These are phyloP conservation scores for Entomyzon cyanotis DNA, from an alignment of 2,113 vertebrate species.

Conservation along the genomic window DNA sequence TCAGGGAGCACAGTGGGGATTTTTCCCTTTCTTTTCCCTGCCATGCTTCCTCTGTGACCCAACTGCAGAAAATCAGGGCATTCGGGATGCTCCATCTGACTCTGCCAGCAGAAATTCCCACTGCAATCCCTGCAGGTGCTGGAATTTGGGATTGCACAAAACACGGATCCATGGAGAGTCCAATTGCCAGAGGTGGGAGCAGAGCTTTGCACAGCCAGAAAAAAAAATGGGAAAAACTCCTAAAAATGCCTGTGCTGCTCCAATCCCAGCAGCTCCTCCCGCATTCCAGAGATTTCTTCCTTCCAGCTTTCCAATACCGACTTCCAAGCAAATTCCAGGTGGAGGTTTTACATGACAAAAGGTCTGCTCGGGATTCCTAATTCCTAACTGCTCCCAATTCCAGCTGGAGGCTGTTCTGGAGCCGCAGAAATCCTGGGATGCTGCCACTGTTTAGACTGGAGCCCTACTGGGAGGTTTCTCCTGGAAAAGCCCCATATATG, in stretches of 20 bases:
- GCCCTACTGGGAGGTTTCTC: conserved; percentile 9
- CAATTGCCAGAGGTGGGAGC: background rate
- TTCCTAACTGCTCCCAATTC: background rate
- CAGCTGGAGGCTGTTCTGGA: background rate
- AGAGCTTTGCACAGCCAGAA: background rate
- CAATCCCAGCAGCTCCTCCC: background rate
- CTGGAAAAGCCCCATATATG: conserved; percentile 35
- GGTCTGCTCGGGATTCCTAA: background rate
- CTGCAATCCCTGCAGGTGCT: background rate
- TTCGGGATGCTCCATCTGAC: background rate
- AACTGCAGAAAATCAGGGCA: background rate
- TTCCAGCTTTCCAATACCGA: background rate
- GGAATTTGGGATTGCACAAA: background rate
- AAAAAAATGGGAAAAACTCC: background rate
- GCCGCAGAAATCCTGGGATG: conserved; percentile 2
- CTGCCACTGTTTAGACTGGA: conserved; percentile 38
- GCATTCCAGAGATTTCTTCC: background rate
- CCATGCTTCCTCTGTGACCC: background rate
- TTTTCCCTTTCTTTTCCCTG: background rate
- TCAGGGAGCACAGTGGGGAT: background rate
- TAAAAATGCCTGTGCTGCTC: background rate
- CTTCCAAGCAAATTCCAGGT: background rate
- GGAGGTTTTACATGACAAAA: background rate
- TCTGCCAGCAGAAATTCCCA: background rate
- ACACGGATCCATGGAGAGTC: rapidly evolving